A percentile compares a stretch with the other conserved stretches of the same genome.
Evolutionary conservation across 1,140 invertebrate species (phyloP).

Genomic region (Acyrthosiphon pisum): DNA sequence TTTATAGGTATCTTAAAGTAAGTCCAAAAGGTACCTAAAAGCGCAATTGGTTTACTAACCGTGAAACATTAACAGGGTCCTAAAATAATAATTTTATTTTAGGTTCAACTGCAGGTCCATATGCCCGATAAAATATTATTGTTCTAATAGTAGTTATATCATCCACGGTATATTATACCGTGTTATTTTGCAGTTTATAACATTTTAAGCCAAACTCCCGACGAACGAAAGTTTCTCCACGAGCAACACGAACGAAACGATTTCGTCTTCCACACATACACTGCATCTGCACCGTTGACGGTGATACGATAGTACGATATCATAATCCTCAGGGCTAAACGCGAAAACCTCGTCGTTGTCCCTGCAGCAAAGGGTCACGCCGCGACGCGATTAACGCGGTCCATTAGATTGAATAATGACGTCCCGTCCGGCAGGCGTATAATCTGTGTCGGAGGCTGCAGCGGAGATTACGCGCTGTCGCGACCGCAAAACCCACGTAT

Average conservation of each 20-base stretch:
- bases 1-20: too few species aligned
- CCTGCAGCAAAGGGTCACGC: not conserved
- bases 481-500: slow-evolving; percentile 41
- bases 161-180: too few species aligned
- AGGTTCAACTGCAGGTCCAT: too few species aligned
- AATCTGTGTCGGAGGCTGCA: not conserved
- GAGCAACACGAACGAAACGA: not conserved
- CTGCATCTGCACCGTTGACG: not conserved
- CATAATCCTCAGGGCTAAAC: slow-evolving; percentile 14
- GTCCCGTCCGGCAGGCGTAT: slow-evolving; percentile 16
- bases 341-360: not conserved
- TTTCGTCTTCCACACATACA: not conserved
- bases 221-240: not conserved
- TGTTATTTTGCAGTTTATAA: not conserved
- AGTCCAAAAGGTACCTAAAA: too few species aligned
- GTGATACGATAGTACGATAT: not conserved
- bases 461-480: slow-evolving; percentile 50
- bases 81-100: too few species aligned
- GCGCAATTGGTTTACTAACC: too few species aligned
- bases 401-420: slow-evolving; percentile 54
- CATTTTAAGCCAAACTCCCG: not conserved
- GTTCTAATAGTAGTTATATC: too few species aligned
- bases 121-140: too few species aligned
- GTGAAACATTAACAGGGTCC: too few species aligned
- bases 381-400: slow-evolving; percentile 30